Conservation (phyloP, 2,888 invertebrate species). For the Pammene fasciana region DNA sequence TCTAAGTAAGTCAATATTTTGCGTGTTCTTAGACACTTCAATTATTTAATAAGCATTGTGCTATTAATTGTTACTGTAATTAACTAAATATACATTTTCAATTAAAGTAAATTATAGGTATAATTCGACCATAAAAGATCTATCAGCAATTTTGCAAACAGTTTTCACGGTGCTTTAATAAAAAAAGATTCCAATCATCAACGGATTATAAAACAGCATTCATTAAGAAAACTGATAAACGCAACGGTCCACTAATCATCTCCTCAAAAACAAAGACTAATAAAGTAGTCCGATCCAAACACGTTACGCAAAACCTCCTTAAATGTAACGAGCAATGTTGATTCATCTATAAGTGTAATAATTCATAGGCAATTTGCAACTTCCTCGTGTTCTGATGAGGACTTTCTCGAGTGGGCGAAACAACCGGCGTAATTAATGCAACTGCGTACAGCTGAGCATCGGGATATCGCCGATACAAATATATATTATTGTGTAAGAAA, state of each 20-base stretch:
- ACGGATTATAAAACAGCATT: background rate
- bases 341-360: slow-evolving; percentile 44
- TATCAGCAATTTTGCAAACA: background rate
- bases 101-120: background rate
- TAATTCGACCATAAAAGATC: background rate
- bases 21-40: slow-evolving; percentile 25
- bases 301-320: slow-evolving; percentile 39
- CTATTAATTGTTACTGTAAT: slow-evolving; percentile 20
- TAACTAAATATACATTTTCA: background rate
- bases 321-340: slow-evolving; percentile 41
- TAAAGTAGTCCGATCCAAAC: slow-evolving; percentile 32
- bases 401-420: slow-evolving; percentile 62
- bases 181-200: too few relatives aligned
- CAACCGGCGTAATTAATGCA: slow-evolving; percentile 69
- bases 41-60: slow-evolving; percentile 11
- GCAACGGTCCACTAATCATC: slow-evolving; percentile 1
- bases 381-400: slow-evolving; percentile 46
- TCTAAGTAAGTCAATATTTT: slow-evolving; percentile 32
- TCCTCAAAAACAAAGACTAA: slow-evolving; percentile 32
- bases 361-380: slow-evolving; percentile 57
- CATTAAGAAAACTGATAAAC: slow-evolving; percentile 24
- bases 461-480: slow-evolving; percentile 53
- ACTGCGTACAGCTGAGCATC: slow-evolving; percentile 56
- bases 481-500: slow-evolving; percentile 54
- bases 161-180: background rate